Evolutionary conservation across 2,797 vertebrate genomes (phyloP).

Genomic region (Apogon talboti): DNA sequence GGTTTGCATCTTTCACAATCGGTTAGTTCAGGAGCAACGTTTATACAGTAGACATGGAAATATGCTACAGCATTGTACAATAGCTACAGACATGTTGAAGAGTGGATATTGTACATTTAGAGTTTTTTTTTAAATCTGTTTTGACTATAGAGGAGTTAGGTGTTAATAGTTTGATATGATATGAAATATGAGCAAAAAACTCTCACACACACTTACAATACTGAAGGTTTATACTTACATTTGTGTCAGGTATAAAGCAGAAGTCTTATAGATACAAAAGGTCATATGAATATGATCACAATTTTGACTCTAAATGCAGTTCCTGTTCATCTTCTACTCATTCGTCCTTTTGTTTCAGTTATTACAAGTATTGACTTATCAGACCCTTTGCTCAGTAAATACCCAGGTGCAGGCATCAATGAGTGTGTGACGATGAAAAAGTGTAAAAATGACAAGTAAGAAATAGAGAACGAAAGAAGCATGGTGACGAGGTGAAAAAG

Average conservation of each 20-base stretch:
- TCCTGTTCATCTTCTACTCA: neutral
- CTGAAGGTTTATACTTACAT: too few relatives aligned
- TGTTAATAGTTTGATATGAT: too few relatives aligned
- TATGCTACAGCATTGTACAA: neutral
- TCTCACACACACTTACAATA: too few relatives aligned
- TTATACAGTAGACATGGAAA: neutral
- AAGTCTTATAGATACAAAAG: neutral
- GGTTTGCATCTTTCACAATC: slow-evolving; percentile 17
- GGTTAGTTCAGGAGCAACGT: neutral
- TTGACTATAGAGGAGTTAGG: too few relatives aligned
- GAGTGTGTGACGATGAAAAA: slow-evolving; percentile 37
- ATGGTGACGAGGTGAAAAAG: neutral
- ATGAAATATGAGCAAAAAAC: too few relatives aligned
- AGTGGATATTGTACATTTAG: neutral
- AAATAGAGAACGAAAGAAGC: neutral
- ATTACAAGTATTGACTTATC: neutral
- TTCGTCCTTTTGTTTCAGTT: neutral
- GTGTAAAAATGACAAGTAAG: neutral
- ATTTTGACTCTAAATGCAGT: neutral
- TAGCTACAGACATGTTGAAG: neutral
- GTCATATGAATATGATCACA: neutral
- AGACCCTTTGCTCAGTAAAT: slow-evolving; percentile 7
- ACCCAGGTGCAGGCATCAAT: slow-evolving; percentile 18
- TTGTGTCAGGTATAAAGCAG: too few relatives aligned
- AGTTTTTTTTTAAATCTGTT: neutral